These are phyloP conservation scores for Torymus tubicola DNA, from an alignment of 2,888 invertebrate species.

Conservation along the genomic window DNA sequence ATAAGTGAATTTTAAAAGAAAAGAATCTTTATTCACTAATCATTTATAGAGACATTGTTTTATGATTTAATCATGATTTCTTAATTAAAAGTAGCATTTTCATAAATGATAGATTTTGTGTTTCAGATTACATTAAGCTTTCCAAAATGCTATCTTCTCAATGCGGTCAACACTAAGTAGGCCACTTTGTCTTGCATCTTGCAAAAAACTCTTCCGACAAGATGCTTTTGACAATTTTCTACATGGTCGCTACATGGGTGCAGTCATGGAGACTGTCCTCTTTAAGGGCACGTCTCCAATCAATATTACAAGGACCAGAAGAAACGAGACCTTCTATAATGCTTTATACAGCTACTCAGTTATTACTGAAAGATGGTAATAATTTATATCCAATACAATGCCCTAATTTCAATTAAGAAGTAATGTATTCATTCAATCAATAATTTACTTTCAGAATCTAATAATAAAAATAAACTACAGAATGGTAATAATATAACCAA, in stretches of 20 bases:
- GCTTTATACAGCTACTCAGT: slow-evolving; percentile 66
- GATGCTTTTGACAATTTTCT: slow-evolving; percentile 89
- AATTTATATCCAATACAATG: not conserved
- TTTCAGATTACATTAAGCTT: slow-evolving; percentile 6
- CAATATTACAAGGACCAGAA: slow-evolving; percentile 64
- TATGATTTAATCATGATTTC: too few species aligned
- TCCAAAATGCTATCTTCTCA: slow-evolving; percentile 34
- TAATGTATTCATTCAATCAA: slow-evolving; percentile 7
- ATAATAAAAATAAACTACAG: slow-evolving; percentile 56
- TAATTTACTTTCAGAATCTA: slow-evolving; percentile 53
- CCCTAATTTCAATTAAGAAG: too few species aligned
- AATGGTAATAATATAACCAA: slow-evolving; percentile 55
- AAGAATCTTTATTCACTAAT: too few species aligned
- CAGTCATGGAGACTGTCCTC: slow-evolving; percentile 88
- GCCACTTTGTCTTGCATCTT: slow-evolving; percentile 18
- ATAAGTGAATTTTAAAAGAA: too few species aligned
- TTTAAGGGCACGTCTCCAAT: slow-evolving; percentile 82
- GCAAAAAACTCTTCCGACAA: slow-evolving; percentile 16
- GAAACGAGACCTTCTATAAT: slow-evolving; percentile 67
- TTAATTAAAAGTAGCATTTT: not conserved
- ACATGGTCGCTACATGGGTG: slow-evolving; percentile 89
- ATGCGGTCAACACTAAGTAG: not conserved
- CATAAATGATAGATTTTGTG: slow-evolving; percentile 3
- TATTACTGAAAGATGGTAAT: slow-evolving; percentile 67
- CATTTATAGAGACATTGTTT: too few species aligned